Evolutionary conservation across 1,140 invertebrate species (phyloP).

Genomic region (Drosophila athabasca): DNA sequence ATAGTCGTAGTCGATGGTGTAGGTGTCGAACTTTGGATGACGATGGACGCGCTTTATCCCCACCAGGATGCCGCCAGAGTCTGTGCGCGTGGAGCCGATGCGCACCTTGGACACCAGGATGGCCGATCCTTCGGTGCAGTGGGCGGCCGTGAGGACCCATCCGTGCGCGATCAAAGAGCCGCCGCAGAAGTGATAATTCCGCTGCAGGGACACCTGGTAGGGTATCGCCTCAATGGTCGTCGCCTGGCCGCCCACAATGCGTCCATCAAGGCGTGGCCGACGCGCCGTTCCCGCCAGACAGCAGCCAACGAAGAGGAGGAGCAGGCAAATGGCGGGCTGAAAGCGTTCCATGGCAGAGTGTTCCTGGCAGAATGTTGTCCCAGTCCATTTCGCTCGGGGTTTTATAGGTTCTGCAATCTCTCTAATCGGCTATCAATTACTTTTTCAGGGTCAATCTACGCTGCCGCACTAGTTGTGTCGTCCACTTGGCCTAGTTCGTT

Average conservation of each 20-base stretch:
- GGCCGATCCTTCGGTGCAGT: constrained; percentile 84
- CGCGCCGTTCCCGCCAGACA: constrained; percentile 1
- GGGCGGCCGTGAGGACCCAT: constrained; percentile 84
- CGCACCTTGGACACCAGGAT: constrained; percentile 49
- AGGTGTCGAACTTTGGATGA: constrained; percentile 70
- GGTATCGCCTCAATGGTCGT: constrained; percentile 81
- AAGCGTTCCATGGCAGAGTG: constrained; percentile 31
- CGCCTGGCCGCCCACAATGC: constrained; percentile 83
- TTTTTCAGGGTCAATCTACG: constrained; percentile 42
- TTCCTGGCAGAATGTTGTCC: constrained; percentile 9
- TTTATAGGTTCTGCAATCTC: constrained; percentile 28
- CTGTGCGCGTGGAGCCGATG: constrained; percentile 61
- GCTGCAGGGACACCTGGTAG: constrained; percentile 84
- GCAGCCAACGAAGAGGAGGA: constrained; percentile 3
- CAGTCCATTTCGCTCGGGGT: not conserved
- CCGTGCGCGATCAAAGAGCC: constrained; percentile 87
- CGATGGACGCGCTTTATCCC: constrained; percentile 61
- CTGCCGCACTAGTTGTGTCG: constrained; percentile 16
- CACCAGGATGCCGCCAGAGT: constrained; percentile 64
- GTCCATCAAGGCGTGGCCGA: constrained; percentile 65
- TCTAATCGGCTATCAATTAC: constrained; percentile 19
- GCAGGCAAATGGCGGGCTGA: not conserved
- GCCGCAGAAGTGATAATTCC: constrained; percentile 85
- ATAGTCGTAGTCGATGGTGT: constrained; percentile 77
- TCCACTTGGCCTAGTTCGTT: constrained; percentile 70